Evolutionary conservation across 1,140 invertebrate species (phyloP).

Genomic region (Drosophila auraria): DNA sequence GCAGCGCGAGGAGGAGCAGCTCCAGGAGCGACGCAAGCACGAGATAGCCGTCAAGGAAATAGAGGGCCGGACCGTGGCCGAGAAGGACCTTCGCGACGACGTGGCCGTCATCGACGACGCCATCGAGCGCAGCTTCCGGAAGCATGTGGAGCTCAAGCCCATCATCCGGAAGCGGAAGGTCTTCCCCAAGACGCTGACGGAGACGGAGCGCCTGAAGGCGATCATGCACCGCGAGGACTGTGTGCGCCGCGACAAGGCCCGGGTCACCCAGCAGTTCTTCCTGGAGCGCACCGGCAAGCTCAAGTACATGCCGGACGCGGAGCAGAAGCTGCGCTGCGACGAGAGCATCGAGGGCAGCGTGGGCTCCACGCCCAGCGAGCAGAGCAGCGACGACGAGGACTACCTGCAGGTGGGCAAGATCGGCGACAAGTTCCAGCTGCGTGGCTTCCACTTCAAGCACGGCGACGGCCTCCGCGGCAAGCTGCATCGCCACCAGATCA

Average conservation of each 20-base stretch:
- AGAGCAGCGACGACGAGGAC: slow-evolving; percentile 80
- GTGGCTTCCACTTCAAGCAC: slow-evolving; percentile 80
- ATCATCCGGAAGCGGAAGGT: slow-evolving; percentile 51
- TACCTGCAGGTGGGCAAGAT: slow-evolving; percentile 75
- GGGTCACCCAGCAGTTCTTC: slow-evolving; percentile 64
- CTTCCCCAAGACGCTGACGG: slow-evolving; percentile 73
- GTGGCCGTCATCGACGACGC: slow-evolving; percentile 69
- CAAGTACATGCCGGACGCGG: slow-evolving; percentile 62
- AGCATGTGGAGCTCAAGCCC: slow-evolving; percentile 63
- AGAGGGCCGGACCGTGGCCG: slow-evolving; percentile 56
- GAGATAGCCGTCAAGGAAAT: slow-evolving; percentile 47
- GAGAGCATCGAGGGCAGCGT: slow-evolving; percentile 51
- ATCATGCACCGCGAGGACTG: slow-evolving; percentile 69
- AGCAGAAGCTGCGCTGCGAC: slow-evolving; percentile 59
- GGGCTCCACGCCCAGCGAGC: slow-evolving; percentile 65
- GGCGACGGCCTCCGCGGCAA: slow-evolving; percentile 73
- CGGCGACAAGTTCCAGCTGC: slow-evolving; percentile 64
- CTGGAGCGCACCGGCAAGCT: slow-evolving; percentile 56
- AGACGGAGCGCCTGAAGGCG: slow-evolving; percentile 70
- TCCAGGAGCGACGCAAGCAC: slow-evolving; percentile 20
- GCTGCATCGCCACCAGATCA: slow-evolving; percentile 69
- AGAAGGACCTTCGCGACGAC: slow-evolving; percentile 55
- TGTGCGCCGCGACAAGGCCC: slow-evolving; percentile 57
- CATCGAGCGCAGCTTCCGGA: slow-evolving; percentile 67
- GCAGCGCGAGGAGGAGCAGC: slow-evolving; percentile 16